Evolutionary conservation across 2,888 invertebrate species (phyloP), one percentile per base, ranked within the genome.

Genomic region (Ditula angustiorana): DNA sequence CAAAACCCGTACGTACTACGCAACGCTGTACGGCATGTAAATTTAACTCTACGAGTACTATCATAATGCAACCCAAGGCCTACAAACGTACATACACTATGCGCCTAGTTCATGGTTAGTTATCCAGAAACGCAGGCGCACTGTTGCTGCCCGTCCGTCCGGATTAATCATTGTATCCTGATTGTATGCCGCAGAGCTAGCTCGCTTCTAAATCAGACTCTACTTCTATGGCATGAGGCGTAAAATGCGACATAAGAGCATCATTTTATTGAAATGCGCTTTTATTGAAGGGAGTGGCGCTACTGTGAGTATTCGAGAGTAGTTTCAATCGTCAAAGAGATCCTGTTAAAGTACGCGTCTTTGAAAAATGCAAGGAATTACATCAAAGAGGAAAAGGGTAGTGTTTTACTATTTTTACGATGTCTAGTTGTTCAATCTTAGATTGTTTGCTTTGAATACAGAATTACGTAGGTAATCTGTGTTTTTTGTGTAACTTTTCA

Each of bases 81-180:
- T 55, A 28, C 1, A 26, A 60, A 30, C n/a, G 24, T 2, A 16
- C 19, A 55, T 19, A 7, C 5, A 28, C 28, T 8, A 16, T n/a
- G 28, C 16, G 1, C 56, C n/a, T 46, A 19, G 23, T 61, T 35
- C 52, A 58, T 26, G 49, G 61, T 55, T 58, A 58, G 63, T 67
- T 59, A 63, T 52, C 53, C 53, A 59, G 35, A 24, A 16, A 35
- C 37, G 33, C n/a, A 28, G 24, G 10, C 33, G 44, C 53, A 30
- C 46, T 37, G 44, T 58, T 30, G 35, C 57, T 47, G 41, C 46
- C 47, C 30, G 30, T 53, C 53, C 44, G 19, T 56, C 41, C 37
- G 59, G 41, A 63, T 50, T 67, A 67, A 63, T 67, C 63, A 67
- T 58, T 55, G 63, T 50, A 63, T 58, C 67, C 62, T 67, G 63